Conservation (phyloP, 2,113 vertebrate genomes). For the Hemiscyllium ocellatum region DNA sequence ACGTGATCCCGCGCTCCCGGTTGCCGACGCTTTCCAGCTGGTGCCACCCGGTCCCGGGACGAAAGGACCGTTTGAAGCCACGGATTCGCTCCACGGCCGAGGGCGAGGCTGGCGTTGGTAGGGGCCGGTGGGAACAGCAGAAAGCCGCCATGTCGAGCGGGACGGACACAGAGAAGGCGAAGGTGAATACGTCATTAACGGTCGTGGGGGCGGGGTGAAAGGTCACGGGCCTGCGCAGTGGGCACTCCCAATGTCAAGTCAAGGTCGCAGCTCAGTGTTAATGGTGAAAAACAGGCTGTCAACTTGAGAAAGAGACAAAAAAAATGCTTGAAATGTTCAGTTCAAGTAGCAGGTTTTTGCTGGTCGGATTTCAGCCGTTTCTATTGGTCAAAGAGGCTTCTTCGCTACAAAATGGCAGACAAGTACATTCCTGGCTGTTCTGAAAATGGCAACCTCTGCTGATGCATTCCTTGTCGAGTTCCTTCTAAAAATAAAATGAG, state of each 20-base stretch:
- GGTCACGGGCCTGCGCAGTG: constrained; percentile 4
- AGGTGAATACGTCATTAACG: background rate
- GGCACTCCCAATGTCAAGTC: background rate
- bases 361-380: background rate
- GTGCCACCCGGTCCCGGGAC: background rate
- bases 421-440: background rate
- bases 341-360: no score
- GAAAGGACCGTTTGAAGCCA: no score
- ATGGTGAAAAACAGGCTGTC: background rate
- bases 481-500: no score
- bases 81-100: background rate
- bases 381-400: background rate
- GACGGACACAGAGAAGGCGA: background rate
- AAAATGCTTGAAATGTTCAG: background rate
- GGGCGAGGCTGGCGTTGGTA: background rate
- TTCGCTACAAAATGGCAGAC: background rate
- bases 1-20: background rate
- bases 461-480: background rate
- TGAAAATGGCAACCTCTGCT: background rate
- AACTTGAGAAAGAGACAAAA: background rate
- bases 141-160: constrained; percentile 16
- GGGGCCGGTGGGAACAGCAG: background rate
- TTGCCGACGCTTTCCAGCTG: background rate
- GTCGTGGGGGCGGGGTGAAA: background rate
- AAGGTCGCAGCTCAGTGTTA: background rate